phyloP scores from a whole-genome alignment of 2,888 invertebrate genomes.

The Trissolcus brochymenae region DNA sequence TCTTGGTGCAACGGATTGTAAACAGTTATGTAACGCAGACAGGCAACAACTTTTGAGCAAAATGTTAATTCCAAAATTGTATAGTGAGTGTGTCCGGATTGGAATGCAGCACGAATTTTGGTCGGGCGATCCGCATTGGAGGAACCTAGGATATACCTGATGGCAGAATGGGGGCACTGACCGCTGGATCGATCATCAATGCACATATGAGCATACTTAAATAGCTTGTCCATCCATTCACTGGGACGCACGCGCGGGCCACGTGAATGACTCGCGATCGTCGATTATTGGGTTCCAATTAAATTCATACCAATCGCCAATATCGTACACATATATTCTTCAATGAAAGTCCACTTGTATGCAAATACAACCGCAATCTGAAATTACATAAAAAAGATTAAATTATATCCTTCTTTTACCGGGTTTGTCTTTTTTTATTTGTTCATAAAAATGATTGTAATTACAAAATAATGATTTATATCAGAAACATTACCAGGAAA shows the following conservation, averaged over 20 bases:
- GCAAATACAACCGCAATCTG: too few species aligned
- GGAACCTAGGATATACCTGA: slow-evolving; percentile 44
- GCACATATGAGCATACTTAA: slow-evolving; percentile 58
- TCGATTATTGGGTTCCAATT: slow-evolving; percentile 44
- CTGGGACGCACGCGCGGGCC: slow-evolving; percentile 50
- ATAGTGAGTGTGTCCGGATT: neutral
- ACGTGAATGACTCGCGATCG: slow-evolving; percentile 56
- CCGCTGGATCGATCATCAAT: slow-evolving; percentile 59
- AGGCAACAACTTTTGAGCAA: too few species aligned
- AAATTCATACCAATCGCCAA: slow-evolving; percentile 35
- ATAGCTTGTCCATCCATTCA: slow-evolving; percentile 53
- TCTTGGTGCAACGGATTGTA: too few species aligned
- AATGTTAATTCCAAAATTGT: too few species aligned
- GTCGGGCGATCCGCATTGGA: slow-evolving; percentile 32
- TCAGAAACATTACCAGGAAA: neutral
- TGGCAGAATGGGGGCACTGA: slow-evolving; percentile 46
- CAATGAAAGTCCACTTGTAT: slow-evolving; percentile 1
- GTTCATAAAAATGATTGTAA: too few species aligned
- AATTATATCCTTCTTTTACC: neutral
- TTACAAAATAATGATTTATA: too few species aligned
- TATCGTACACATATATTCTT: slow-evolving; percentile 19
- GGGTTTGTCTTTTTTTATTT: too few species aligned
- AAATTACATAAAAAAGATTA: neutral
- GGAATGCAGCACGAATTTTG: slow-evolving; percentile 37
- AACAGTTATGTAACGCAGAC: too few species aligned